Evolutionary conservation across 2,797 vertebrate genomes (phyloP), one percentile per base, ranked within the genome.

Genomic region (Notolepis coatsorum): DNA sequence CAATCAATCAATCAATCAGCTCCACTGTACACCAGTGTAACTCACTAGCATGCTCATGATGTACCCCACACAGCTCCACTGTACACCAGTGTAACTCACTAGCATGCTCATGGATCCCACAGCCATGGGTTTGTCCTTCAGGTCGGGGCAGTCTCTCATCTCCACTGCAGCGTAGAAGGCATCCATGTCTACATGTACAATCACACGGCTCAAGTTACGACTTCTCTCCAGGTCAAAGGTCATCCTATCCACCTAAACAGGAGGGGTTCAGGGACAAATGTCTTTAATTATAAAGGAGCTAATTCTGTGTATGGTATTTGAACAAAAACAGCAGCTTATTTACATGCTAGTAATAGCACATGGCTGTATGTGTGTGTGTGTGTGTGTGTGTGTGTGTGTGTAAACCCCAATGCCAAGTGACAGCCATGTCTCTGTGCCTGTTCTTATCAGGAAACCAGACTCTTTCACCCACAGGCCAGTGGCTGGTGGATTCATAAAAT

Each of bases 141-240:
- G 76, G 61, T 97, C 96, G 25, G 97, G 96, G 64, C 91, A 92
- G 82, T 99, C 97, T 75, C 94, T 95, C 93, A 95, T 98, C 90
- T 99, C 98, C 66, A 99, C 98, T 35, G 98, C 96, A 66, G 98
- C 98, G 9, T 98, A 99, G 86, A 99, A 99, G 39, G 97, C 97
- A 64, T 99, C 98, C 98, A 99, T 99, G 79, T 99, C 97, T 68
- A 99, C 93, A 43, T 99, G 97, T 3, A 99, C 95, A 51, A 99
- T 97, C 10, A 94, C 91, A 35, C 79, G 93, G 43, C 71, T 93
- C 13, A 99, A 89, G 71, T 97, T 90, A 48, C 97, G 94, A 4
- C 72, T 92, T 38, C 71, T 87, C 58, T 98, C 96, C 76, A 99
- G 68, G 4, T 90, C 91, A 18, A 79, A 20, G 9, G 80, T 86